phyloP scores from a whole-genome alignment of 1,140 invertebrate species.

The Drosophila nikananu region DNA sequence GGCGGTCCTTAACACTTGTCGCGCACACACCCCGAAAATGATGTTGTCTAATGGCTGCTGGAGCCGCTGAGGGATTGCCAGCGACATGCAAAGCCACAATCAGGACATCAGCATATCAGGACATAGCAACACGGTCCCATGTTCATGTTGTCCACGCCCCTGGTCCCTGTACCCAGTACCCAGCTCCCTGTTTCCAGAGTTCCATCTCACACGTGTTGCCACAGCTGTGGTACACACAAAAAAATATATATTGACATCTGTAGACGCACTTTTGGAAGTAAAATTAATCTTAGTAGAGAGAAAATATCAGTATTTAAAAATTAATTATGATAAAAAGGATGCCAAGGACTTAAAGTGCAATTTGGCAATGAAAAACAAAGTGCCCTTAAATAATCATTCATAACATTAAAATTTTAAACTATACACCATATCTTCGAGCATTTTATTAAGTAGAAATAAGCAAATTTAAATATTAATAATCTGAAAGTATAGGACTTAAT shows the following conservation, averaged over 20 bases:
- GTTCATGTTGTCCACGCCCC: conserved; percentile 40
- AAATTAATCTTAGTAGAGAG: too few species aligned
- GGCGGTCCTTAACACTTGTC: conserved; percentile 53
- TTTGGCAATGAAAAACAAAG: too few species aligned
- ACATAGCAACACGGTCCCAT: conserved; percentile 32
- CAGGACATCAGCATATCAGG: conserved; percentile 47
- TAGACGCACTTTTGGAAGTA: background rate
- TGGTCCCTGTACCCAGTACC: background rate
- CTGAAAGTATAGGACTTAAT: too few species aligned
- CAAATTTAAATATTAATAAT: background rate
- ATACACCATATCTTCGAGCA: too few species aligned
- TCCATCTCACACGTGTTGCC: conserved; percentile 17
- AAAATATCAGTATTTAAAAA: background rate
- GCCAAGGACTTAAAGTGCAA: too few species aligned
- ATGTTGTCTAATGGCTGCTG: conserved; percentile 49
- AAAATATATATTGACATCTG: background rate
- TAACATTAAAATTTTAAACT: background rate
- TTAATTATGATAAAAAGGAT: background rate
- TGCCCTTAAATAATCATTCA: background rate
- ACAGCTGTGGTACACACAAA: background rate
- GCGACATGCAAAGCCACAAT: conserved; percentile 74
- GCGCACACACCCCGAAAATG: conserved; percentile 50
- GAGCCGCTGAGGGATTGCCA: conserved; percentile 42
- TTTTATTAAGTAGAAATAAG: background rate
- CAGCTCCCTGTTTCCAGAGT: background rate